phyloP scores from a whole-genome alignment of 2,113 vertebrate species.

The Anser brachyrhynchus region DNA sequence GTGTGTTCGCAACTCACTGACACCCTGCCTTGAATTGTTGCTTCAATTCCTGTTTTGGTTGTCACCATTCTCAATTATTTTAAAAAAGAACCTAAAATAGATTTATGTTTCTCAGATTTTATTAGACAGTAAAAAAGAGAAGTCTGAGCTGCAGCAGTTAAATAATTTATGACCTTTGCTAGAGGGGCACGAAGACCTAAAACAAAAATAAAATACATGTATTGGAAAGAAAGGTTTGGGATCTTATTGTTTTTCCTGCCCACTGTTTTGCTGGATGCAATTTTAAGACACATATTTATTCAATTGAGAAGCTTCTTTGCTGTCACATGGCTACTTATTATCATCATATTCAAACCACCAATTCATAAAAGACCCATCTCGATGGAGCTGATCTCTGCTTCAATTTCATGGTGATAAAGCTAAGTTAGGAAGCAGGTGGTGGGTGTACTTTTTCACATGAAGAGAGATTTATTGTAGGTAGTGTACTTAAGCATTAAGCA shows the following conservation, averaged over 20 bases:
- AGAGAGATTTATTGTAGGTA: not conserved
- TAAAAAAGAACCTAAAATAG: slow-evolving; percentile 40
- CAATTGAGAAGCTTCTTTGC: not conserved
- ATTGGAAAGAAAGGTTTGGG: not conserved
- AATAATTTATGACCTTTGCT: slow-evolving; percentile 66
- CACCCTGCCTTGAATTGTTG: slow-evolving; percentile 52
- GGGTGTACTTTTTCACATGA: not conserved
- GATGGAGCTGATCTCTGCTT: not conserved
- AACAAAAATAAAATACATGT: slow-evolving; percentile 50
- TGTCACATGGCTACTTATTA: not conserved
- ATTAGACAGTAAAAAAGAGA: slow-evolving; percentile 60
- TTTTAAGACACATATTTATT: slow-evolving; percentile 27
- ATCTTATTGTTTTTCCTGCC: slow-evolving; percentile 26
- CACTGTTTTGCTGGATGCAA: not conserved
- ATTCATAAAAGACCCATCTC: not conserved
- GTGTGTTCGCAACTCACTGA: slow-evolving; percentile 3
- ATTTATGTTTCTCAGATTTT: slow-evolving; percentile 64
- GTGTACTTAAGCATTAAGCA: not conserved
- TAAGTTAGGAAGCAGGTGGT: not conserved
- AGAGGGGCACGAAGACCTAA: slow-evolving; percentile 32
- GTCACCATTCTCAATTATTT: slow-evolving; percentile 57
- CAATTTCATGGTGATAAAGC: not conserved
- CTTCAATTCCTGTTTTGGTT: slow-evolving; percentile 62
- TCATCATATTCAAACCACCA: not conserved
- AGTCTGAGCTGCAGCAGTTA: slow-evolving; percentile 21